Conservation (phyloP, 2,113 vertebrate genomes). For the Oostethus manadensis region DNA sequence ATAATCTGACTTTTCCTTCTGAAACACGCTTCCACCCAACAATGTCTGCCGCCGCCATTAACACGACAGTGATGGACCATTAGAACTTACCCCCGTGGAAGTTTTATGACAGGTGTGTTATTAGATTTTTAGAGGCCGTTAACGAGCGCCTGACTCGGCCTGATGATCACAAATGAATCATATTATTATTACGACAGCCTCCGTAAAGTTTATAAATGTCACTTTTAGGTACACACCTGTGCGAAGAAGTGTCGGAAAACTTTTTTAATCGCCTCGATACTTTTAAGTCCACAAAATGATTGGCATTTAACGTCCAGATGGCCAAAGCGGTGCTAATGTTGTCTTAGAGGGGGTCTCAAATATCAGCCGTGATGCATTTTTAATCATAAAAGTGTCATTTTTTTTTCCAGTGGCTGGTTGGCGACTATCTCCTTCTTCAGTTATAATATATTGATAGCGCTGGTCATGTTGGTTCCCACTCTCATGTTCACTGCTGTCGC, state of each 20-base stretch:
- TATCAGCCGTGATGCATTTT: neutral
- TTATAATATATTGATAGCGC: conserved; percentile 82
- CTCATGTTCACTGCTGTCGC: conserved; percentile 91
- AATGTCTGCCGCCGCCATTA: conserved; percentile 33
- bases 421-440: conserved; percentile 91
- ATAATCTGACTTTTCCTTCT: conserved; percentile 10
- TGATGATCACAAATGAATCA: conserved; percentile 52
- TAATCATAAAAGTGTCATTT: neutral
- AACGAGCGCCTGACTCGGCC: conserved; percentile 45
- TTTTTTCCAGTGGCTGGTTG: conserved; percentile 83
- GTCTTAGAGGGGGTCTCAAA: conserved; percentile 5
- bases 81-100: conserved; percentile 46
- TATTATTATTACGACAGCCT: conserved; percentile 43
- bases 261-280: conserved; percentile 21
- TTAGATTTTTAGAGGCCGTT: conserved; percentile 57
- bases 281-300: conserved; percentile 29
- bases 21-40: neutral
- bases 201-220: conserved; percentile 62
- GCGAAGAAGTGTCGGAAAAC: conserved; percentile 24
- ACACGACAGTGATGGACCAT: conserved; percentile 45
- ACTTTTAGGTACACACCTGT: conserved; percentile 33
- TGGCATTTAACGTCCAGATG: conserved; percentile 44
- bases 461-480: conserved; percentile 93
- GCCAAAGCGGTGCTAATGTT: conserved; percentile 8
- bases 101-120: conserved; percentile 45